Conservation (phyloP, 2,888 invertebrate species). For the Pardosa pseudoannulata region DNA sequence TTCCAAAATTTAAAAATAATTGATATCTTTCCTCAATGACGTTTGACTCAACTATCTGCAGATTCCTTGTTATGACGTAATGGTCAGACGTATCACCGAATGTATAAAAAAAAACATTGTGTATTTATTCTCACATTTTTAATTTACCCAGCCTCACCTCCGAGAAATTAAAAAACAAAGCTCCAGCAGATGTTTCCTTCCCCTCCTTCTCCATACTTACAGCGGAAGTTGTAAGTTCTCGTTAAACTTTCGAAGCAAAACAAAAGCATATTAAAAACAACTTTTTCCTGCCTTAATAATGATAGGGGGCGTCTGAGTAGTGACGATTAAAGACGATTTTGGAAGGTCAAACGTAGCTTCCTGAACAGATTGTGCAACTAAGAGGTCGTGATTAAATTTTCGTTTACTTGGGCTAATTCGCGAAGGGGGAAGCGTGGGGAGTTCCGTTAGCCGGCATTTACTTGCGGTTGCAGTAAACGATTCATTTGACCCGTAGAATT, state of each 20-base stretch:
- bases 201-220: no score
- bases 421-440: neutral
- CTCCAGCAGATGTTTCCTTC: conserved; percentile 52
- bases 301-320: conserved; percentile 57
- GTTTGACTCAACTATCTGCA: no score
- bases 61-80: no score
- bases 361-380: conserved; percentile 28
- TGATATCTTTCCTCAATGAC: no score
- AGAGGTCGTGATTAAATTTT: conserved; percentile 33
- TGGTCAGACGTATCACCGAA: no score
- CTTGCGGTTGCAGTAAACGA: neutral
- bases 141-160: neutral
- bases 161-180: conserved; percentile 6
- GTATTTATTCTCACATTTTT: neutral
- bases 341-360: conserved; percentile 48
- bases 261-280: conserved; percentile 61
- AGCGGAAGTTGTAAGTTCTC: conserved; percentile 61
- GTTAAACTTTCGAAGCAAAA: conserved; percentile 55
- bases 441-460: neutral
- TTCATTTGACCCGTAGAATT: neutral
- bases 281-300: conserved; percentile 35
- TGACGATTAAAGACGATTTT: conserved; percentile 48
- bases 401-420: neutral
- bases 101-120: no score
- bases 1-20: no score